Evolutionary conservation across 2,113 vertebrate species (phyloP), one percentile per base, ranked within the genome.

Genomic region (Nothoprocta pentlandii): DNA sequence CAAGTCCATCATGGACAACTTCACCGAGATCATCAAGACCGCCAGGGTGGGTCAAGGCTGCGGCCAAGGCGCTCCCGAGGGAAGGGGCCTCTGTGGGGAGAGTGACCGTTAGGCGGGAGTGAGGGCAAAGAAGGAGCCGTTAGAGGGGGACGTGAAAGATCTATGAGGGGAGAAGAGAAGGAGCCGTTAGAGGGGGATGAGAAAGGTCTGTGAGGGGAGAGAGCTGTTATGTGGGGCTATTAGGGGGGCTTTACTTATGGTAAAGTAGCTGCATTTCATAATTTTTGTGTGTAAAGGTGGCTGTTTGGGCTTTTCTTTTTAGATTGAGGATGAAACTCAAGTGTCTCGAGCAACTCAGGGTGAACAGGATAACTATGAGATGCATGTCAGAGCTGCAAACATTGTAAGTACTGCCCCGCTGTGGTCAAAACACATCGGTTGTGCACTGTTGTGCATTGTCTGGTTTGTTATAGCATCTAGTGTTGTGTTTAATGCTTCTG

Each of bases 311-410:
- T 28, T 84, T 77, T 79, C 80, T 30, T 26, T 94, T 16, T 95
- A 99, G 99, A 98, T 99, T 28, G 99, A 99, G 85, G 99, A 99
- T 4, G 99, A 99, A 98, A 99, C 99, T 0, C 99, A 99, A 95
- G 99, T 99, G 12, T 98, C 99, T 6, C 96, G 99, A 79, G 98
- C 99, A 30, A 99, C 99, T 5, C 99, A 99, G 86, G 99, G 98
- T 12, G 99, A 99, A 66, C 99, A 99, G 84, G 99, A 99, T 94
- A 99, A 99, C 92, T 99, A 99, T 2, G 99, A 99, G 97, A 99
- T 99, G 99, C 98, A 99, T 0, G 99, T 99, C 63, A 98, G 99
- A 97, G 99, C 99, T 9, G 99, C 99, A 71, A 99, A 99, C 96
- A 99, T 99, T 20, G 99, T 99, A 93, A 99, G 99, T 98, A 63